Percentiles rank a stretch among this genome's conserved stretches.
phyloP scores from a whole-genome alignment of 2,888 invertebrate genomes.

The Luffia ferchaultella region DNA sequence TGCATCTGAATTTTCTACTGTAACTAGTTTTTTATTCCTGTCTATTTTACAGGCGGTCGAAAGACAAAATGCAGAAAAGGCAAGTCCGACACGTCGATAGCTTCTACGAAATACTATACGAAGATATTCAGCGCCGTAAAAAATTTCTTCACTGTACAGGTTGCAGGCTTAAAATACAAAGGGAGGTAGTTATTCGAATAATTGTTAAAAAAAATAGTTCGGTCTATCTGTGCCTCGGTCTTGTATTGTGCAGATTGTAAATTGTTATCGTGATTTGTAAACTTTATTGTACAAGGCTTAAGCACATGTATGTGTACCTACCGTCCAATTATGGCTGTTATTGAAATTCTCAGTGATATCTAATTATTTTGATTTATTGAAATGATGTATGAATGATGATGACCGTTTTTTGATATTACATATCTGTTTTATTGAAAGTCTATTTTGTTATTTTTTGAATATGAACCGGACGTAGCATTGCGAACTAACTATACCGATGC shows the following conservation, averaged over 20 bases:
- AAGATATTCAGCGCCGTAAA: constrained; percentile 58
- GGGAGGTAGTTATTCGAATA: constrained; percentile 31
- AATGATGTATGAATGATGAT: too few species aligned
- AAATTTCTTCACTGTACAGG: constrained; percentile 62
- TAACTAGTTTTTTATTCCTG: not conserved
- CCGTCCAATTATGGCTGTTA: too few species aligned
- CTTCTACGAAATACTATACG: constrained; percentile 49
- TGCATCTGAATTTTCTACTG: not conserved
- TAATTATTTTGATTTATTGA: too few species aligned
- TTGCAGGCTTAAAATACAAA: constrained; percentile 56
- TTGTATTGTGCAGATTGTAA: not conserved
- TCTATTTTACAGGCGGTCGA: constrained; percentile 51
- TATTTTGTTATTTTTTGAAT: too few species aligned
- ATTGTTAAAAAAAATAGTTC: not conserved
- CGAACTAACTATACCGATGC: too few species aligned
- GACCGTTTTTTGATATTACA: too few species aligned
- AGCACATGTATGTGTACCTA: too few species aligned
- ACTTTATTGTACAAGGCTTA: too few species aligned
- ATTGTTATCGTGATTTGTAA: not conserved
- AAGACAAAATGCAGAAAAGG: constrained; percentile 57
- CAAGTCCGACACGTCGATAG: constrained; percentile 53
- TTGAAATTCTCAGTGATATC: too few species aligned
- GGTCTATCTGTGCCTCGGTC: not conserved
- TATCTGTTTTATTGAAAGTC: too few species aligned
- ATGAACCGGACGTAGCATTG: too few species aligned